Base-by-base conservation (phyloP, 2,888 invertebrate genomes). In the Chaitophorus viminalis region DNA sequence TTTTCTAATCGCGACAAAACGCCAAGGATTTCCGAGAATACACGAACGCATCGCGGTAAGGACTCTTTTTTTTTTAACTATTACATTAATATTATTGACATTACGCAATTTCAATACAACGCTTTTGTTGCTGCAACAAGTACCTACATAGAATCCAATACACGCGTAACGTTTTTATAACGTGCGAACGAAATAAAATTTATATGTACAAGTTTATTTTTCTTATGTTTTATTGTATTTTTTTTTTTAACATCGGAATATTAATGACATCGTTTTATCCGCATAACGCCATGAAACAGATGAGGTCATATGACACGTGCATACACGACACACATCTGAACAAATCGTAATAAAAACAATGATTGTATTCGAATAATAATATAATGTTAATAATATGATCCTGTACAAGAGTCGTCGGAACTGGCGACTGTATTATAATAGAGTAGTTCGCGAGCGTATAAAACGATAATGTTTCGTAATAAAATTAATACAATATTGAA, bases 11-110 rank as follows among this genome's bases (percentile, higher is more conserved):
- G 46, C 60, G 60, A 60, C 60, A 25, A 60, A 60, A 25, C 68
- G 9, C 25, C 68, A 68, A 68, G 68, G 68, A 68, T n/a, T 68
- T 68, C 68, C 68, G 68, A 68, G 68, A 68, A 68, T n/a, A n/a
- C 21, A 8, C n/a, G 29, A 8, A 46, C 46, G 11, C 46, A 9
- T 9, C 46, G 68, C 68, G n/a, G 29, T 29, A 68, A 68, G 68
- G 68, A 68, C 29, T 29, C 0, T 60, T 60, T 11, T 68, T 11
- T 46, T 46, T 46, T 46, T 46, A 21, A 17, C 14, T 14, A 14
- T 14, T 1, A 68, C 3, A 68, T n/a, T n/a, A 65, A n/a, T 65
- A 65, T 68, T 29, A 29, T 68, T 29, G 9, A 25, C n/a, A 11
- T 25, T 68, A 25, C 60, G 21, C 60, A 60, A 60, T 68, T 68